Percentiles rank a stretch among this genome's conserved stretches.
Evolutionary conservation across 2,113 vertebrate genomes (phyloP).

Genomic region (Raja brachyura): DNA sequence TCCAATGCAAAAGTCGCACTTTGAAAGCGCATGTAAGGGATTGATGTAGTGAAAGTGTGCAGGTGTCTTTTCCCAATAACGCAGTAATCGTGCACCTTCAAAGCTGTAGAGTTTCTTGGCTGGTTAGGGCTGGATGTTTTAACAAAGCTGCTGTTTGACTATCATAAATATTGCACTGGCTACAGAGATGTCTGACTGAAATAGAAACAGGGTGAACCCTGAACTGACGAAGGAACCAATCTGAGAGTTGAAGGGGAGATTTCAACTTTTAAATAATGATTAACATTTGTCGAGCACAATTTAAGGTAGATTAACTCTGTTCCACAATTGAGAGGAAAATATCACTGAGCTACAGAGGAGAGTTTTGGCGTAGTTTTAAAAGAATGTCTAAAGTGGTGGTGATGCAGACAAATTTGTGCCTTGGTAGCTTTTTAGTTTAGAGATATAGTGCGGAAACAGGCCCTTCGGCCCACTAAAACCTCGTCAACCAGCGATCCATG

Average conservation of each 20-base stretch:
- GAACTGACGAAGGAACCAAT: background rate
- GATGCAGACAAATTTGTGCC: no score
- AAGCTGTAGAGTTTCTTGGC: background rate
- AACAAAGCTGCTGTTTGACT: background rate
- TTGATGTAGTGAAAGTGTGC: background rate
- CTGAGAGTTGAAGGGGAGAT: background rate
- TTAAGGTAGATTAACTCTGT: no score
- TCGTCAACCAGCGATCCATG: no score
- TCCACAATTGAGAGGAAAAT: no score
- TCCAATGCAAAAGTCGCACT: no score
- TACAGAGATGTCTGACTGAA: background rate
- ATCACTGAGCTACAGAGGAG: no score
- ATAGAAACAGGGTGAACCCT: background rate
- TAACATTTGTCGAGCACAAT: no score
- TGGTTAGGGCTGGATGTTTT: background rate
- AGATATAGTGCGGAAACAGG: no score
- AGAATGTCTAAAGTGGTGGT: no score
- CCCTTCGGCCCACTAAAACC: no score
- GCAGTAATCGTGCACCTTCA: background rate
- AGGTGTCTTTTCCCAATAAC: background rate
- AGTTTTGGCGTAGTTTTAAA: no score
- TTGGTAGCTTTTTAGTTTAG: no score
- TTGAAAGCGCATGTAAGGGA: background rate
- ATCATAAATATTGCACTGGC: background rate
- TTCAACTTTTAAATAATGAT: background rate